Conservation (phyloP, 2,888 invertebrate species). For the Belgica antarctica region DNA sequence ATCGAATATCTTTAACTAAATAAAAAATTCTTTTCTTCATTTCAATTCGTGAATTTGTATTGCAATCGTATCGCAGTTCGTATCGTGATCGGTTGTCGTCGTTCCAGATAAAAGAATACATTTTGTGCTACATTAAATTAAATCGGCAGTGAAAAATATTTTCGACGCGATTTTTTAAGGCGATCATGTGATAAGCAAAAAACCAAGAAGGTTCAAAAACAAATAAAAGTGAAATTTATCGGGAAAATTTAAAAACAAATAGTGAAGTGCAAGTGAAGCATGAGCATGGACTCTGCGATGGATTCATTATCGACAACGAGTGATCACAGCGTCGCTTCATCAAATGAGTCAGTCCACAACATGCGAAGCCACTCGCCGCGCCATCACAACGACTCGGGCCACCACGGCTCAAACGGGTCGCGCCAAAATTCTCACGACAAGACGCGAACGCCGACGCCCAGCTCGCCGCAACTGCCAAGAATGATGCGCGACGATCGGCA, state of each 20-base stretch:
- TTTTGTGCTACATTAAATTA: no score
- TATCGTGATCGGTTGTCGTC: slow-evolving; percentile 38
- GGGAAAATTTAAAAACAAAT: neutral
- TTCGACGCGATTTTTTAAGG: neutral
- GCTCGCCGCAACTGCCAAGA: slow-evolving; percentile 50
- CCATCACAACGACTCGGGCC: slow-evolving; percentile 37
- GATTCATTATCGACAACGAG: slow-evolving; percentile 59
- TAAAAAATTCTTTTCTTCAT: slow-evolving; percentile 41
- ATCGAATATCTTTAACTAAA: slow-evolving; percentile 44
- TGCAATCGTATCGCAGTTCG: slow-evolving; percentile 41
- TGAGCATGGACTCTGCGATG: slow-evolving; percentile 60
- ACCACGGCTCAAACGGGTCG: slow-evolving; percentile 30
- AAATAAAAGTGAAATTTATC: neutral
- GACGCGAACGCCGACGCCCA: slow-evolving; percentile 51
- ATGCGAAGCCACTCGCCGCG: slow-evolving; percentile 44
- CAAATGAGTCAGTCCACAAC: slow-evolving; percentile 49
- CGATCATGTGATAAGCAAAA: neutral
- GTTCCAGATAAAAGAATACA: no score
- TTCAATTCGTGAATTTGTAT: slow-evolving; percentile 43
- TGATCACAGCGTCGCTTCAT: slow-evolving; percentile 60
- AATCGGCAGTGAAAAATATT: slow-evolving; percentile 25
- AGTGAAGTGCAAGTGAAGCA: slow-evolving; percentile 14
- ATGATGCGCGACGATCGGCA: slow-evolving; percentile 46
- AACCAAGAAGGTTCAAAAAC: neutral
- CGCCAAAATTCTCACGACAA: slow-evolving; percentile 35